Evolutionary conservation across 1,140 invertebrate genomes (phyloP).

Genomic region (Drosophila quadrilineata): DNA sequence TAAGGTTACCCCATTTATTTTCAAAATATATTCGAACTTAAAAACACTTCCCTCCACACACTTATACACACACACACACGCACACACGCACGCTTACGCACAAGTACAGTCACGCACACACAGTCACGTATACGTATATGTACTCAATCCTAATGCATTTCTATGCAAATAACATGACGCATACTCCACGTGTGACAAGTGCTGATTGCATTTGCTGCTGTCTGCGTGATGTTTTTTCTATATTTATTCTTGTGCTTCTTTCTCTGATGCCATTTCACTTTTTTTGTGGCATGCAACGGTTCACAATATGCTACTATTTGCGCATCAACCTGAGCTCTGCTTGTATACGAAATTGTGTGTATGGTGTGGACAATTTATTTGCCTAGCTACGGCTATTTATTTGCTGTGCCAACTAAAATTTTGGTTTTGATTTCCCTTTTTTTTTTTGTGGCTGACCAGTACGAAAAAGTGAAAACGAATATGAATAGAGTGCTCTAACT

Average conservation of each 20-base stretch:
- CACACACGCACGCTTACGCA: constrained; percentile 3
- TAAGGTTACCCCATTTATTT: neutral
- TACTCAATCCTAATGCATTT: constrained; percentile 29
- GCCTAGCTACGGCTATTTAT: constrained; percentile 17
- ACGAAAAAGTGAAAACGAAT: constrained; percentile 24
- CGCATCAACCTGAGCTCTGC: neutral
- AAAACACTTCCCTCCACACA: neutral
- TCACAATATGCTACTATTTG: neutral
- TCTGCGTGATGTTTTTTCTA: neutral
- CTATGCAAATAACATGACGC: constrained; percentile 30
- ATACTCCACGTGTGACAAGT: constrained; percentile 43
- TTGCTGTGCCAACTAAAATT: constrained; percentile 2
- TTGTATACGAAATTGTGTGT: too few relatives aligned
- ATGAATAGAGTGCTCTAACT: neutral
- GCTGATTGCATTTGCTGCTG: constrained; percentile 38
- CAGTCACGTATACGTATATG: constrained; percentile 2
- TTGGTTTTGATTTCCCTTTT: neutral
- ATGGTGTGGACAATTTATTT: constrained; percentile 33
- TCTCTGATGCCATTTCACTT: too few relatives aligned
- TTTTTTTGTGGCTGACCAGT: constrained; percentile 7
- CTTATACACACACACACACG: neutral
- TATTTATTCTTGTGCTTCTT: too few relatives aligned
- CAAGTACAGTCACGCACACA: neutral
- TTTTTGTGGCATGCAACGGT: neutral
- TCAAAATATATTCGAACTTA: neutral